A percentile compares a stretch with the other conserved stretches of the same genome.
Conservation (phyloP, 1,140 invertebrate species). For the Agraylea sexmaculata region DNA sequence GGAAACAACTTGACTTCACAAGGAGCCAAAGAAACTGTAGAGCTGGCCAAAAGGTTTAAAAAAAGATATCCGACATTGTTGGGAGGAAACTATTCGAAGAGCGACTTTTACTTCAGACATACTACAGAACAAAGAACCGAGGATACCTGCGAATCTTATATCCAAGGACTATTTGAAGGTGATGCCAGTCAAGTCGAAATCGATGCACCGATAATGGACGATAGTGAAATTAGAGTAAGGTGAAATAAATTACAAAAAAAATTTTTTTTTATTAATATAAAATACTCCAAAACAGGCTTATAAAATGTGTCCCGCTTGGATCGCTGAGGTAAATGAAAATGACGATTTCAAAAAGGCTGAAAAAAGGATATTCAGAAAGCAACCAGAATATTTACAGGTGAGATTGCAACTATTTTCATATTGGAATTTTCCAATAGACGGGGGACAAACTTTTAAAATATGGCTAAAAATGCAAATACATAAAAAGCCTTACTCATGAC, state of each 20-base stretch:
- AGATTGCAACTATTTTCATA: slow-evolving; percentile 1
- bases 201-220: slow-evolving; percentile 32
- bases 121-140: slow-evolving; percentile 52
- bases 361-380: slow-evolving; percentile 9
- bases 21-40: slow-evolving; percentile 13
- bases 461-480: too few relatives aligned
- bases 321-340: slow-evolving; percentile 8
- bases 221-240: slow-evolving; percentile 27
- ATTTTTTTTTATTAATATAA: too few relatives aligned
- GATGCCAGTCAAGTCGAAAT: slow-evolving; percentile 28
- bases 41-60: slow-evolving; percentile 11
- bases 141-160: slow-evolving; percentile 53
- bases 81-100: slow-evolving; percentile 1
- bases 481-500: too few relatives aligned
- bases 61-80: slow-evolving; percentile 11
- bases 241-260: too few relatives aligned
- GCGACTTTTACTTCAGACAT: slow-evolving; percentile 46
- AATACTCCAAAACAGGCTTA: too few relatives aligned
- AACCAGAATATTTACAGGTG: slow-evolving; percentile 12
- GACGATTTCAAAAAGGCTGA: slow-evolving; percentile 10
- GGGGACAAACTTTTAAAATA: too few relatives aligned
- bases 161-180: slow-evolving; percentile 49
- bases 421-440: too few relatives aligned
- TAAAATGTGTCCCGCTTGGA: slow-evolving; percentile 11
- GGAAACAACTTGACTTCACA: slow-evolving; percentile 7